A percentile compares a stretch with the other conserved stretches of the same genome.
Conservation (phyloP, 1,140 invertebrate genomes). For the Pseudomyrmex concolor region DNA sequence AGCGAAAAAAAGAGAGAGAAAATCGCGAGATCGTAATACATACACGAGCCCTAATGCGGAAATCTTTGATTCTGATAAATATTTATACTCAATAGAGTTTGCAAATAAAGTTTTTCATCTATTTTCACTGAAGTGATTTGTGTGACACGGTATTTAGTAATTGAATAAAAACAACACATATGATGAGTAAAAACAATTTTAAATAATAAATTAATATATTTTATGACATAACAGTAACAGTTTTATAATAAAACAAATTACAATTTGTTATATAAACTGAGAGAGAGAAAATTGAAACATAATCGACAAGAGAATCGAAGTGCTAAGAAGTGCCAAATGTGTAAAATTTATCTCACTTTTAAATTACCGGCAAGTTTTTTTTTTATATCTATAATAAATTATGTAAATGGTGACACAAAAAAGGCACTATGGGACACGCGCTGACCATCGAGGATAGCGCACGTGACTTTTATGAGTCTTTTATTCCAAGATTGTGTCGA, state of each 20-base stretch:
- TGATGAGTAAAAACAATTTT: too few species aligned
- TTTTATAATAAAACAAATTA: too few species aligned
- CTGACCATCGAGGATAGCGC: slow-evolving; percentile 44
- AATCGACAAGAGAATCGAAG: too few species aligned
- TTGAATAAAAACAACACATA: too few species aligned
- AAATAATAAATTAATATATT: too few species aligned
- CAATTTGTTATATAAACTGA: too few species aligned
- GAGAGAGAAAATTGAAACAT: too few species aligned
- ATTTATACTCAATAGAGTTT: too few species aligned
- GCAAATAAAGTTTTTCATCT: too few species aligned
- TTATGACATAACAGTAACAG: too few species aligned
- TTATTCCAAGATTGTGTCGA: slow-evolving; percentile 67
- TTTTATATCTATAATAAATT: slow-evolving; percentile 14
- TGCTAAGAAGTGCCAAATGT: background rate
- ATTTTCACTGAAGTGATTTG: too few species aligned
- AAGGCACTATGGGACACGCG: slow-evolving; percentile 58
- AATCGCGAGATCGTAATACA: background rate
- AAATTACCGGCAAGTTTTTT: background rate
- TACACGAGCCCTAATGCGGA: background rate
- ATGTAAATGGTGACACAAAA: slow-evolving; percentile 44
- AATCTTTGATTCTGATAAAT: background rate
- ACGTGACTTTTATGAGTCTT: slow-evolving; percentile 67
- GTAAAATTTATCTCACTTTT: background rate
- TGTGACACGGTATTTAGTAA: too few species aligned
- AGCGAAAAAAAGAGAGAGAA: slow-evolving; percentile 1